Evolutionary conservation across 2,113 vertebrate species (phyloP).

Genomic region (Pristiophorus japonicus): DNA sequence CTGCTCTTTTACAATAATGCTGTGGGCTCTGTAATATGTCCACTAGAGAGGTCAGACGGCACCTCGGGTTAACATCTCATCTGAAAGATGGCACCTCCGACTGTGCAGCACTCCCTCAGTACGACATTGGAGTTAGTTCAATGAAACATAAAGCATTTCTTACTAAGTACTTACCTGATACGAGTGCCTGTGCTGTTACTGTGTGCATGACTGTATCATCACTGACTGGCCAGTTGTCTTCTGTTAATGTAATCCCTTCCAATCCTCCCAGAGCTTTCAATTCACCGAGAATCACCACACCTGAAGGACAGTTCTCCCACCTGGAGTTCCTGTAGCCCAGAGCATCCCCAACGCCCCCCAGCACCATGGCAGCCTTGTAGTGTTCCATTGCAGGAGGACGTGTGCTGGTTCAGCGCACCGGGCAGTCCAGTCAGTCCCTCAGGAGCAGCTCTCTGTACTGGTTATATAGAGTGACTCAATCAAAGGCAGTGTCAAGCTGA

Average conservation of each 20-base stretch:
- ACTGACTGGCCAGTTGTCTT: constrained; percentile 82
- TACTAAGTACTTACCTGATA: constrained; percentile 67
- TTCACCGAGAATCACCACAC: constrained; percentile 72
- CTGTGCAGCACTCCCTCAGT: background rate
- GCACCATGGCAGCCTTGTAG: constrained; percentile 81
- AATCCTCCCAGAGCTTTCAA: constrained; percentile 71
- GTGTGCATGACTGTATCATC: constrained; percentile 85
- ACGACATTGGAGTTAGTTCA: background rate
- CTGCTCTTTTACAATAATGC: background rate
- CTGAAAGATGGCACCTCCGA: background rate
- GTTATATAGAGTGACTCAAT: constrained; percentile 22
- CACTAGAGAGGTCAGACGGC: background rate
- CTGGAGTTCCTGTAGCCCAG: constrained; percentile 75
- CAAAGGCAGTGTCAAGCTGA: background rate
- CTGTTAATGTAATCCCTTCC: constrained; percentile 66
- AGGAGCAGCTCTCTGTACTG: background rate
- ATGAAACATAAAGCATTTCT: background rate
- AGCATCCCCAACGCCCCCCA: constrained; percentile 77
- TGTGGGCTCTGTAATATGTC: background rate
- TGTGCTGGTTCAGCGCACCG: background rate
- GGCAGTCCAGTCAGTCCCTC: background rate
- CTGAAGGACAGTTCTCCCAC: constrained; percentile 63
- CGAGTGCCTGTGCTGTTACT: constrained; percentile 79
- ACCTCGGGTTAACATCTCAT: background rate
- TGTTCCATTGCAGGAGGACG: constrained; percentile 69